Conservation (phyloP, 2,113 vertebrate genomes). For the Nothoprocta pentlandii region DNA sequence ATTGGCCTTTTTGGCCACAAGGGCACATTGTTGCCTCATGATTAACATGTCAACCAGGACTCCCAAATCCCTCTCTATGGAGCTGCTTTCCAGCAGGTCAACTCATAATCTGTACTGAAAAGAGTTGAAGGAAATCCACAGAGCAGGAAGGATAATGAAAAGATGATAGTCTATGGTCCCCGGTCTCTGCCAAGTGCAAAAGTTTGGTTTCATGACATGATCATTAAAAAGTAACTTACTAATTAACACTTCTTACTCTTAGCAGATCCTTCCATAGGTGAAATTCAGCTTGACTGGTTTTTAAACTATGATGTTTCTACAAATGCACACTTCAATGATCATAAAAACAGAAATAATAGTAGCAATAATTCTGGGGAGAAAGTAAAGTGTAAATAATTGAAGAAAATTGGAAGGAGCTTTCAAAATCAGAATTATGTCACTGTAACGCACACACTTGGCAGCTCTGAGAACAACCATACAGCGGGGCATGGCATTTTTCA, state of each 20-base stretch:
- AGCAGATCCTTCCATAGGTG: not conserved
- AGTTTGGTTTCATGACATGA: not conserved
- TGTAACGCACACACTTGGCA: not conserved
- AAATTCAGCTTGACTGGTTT: not conserved
- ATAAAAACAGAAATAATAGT: not conserved
- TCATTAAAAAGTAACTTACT: not conserved
- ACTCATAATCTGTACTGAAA: not conserved
- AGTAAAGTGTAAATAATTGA: not conserved
- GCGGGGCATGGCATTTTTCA: not conserved
- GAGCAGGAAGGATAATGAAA: not conserved
- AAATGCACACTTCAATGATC: not conserved
- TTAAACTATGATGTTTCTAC: not conserved
- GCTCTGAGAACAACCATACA: not conserved
- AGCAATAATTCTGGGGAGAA: not conserved
- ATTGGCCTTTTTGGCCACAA: no score
- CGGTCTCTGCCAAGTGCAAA: not conserved
- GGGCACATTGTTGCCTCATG: no score
- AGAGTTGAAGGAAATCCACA: not conserved
- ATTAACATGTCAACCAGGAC: no score
- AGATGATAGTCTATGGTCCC: not conserved
- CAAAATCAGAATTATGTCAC: not conserved
- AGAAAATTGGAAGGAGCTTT: not conserved
- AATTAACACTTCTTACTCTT: not conserved
- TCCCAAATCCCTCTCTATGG: no score
- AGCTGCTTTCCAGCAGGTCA: no score